Base-by-base conservation (phyloP, 2,888 invertebrate species). In the Spodoptera picta region DNA sequence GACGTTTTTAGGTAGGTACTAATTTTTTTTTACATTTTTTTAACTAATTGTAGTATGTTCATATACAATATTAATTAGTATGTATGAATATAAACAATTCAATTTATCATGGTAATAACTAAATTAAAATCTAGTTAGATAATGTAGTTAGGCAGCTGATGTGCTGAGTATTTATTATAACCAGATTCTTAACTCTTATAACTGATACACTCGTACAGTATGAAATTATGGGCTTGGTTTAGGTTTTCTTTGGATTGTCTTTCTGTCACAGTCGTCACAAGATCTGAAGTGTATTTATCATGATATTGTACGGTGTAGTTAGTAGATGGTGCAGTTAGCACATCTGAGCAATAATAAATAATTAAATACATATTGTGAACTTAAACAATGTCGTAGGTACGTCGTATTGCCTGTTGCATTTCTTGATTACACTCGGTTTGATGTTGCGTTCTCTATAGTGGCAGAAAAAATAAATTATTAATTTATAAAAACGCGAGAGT, bases 371-470 rank as follows among this genome's bases (percentile, higher is more conserved):
- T 43, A 45, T 45, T 9, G 2, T 48, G 41, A 42, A 36, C 36
- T 52, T 65, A 50, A 59, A 71, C 58, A 48, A 56, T 36, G 45
- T 60, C 47, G 62, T 69, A 73, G 74, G 52, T 51, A 44, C 36
- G 14, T 54, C 27, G 50, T 19, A 10, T 46, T 55, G 55, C 79
- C 51, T 58, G 43, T 46, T 64, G 55, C 50, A 56, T 69, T 69
- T 60, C 47, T 57, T 71, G 48, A 79, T 75, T 71, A 55, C 49
- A 64, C 62, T 54, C 27, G n/a, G 24, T 64, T 42, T 41, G 6
- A 9, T 45, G 47, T 65, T 62, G 62, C 42, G 14, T 75, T 76
- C 65, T 72, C 68, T 79, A 61, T 76, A 61, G 59, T 57, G 59
- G 6, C 5, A 24, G n/a, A 14, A 6, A n/a, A 50, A n/a, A 0